These are phyloP conservation scores for Metopia argyrocephala DNA, from an alignment of 2,888 invertebrate genomes.

Conservation along the genomic window DNA sequence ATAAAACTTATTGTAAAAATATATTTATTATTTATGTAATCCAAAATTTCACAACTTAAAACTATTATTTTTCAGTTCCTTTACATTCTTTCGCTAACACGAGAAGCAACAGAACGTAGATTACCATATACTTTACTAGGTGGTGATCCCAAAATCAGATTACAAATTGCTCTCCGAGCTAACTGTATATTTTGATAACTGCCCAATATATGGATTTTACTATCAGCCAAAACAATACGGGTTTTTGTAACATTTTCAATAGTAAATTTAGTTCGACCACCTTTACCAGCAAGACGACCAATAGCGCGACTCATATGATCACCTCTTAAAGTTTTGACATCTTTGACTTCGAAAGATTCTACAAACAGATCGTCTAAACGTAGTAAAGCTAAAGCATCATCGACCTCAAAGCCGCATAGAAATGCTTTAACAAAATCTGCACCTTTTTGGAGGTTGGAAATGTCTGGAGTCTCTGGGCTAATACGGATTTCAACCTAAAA, in stretches of 20 bases:
- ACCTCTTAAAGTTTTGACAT: constrained; percentile 96
- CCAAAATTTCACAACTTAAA: constrained; percentile 38
- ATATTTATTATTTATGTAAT: constrained; percentile 51
- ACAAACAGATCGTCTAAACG: constrained; percentile 97
- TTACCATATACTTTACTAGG: constrained; percentile 99
- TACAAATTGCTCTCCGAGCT: constrained; percentile 96
- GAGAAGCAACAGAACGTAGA: constrained; percentile 89
- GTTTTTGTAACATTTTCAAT: constrained; percentile 99
- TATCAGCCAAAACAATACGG: constrained; percentile 96
- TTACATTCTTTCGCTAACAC: constrained; percentile 90
- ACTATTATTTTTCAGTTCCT: neutral
- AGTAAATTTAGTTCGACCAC: constrained; percentile 97
- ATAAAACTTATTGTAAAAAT: constrained; percentile 53
- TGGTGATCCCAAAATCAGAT: constrained; percentile 96
- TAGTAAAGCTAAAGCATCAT: constrained; percentile 96
- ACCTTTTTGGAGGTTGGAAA: constrained; percentile 95
- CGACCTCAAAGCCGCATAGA: constrained; percentile 96
- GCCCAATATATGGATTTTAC: constrained; percentile 97
- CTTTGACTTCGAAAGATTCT: constrained; percentile 97
- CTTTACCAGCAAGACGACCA: constrained; percentile 97
- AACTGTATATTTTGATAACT: constrained; percentile 97
- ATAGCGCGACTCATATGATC: constrained; percentile 97
- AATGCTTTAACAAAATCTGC: constrained; percentile 99
- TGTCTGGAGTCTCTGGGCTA: constrained; percentile 83
- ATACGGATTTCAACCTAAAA: constrained; percentile 76